These are phyloP conservation scores for Zosterops lateralis DNA, from an alignment of 2,113 vertebrate species.

Conservation along the genomic window DNA sequence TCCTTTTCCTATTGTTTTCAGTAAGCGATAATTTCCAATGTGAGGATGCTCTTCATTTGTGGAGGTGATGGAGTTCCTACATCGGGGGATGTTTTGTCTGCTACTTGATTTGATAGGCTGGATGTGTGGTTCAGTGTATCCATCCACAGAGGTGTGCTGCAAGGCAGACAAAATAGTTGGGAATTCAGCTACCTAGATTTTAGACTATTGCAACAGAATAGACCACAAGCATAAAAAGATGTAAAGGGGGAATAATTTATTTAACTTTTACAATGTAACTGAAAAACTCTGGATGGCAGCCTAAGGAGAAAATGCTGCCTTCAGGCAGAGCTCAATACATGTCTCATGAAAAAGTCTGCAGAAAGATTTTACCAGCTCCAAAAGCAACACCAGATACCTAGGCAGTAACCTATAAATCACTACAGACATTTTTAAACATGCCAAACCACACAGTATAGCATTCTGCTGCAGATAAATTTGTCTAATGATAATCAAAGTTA, in stretches of 20 bases:
- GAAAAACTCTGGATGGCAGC: background rate
- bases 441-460: background rate
- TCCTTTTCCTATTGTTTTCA: constrained; percentile 96
- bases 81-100: constrained; percentile 89
- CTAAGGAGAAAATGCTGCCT: background rate
- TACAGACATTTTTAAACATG: background rate
- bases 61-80: constrained; percentile 90
- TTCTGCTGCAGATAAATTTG: background rate
- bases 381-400: background rate
- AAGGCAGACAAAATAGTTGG: background rate
- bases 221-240: background rate
- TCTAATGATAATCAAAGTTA: background rate
- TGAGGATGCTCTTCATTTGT: constrained; percentile 88
- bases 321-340: background rate
- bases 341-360: background rate
- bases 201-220: background rate
- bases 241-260: background rate
- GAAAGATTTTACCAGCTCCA: background rate
- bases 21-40: constrained; percentile 92
- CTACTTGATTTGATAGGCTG: constrained; percentile 89
- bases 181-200: background rate
- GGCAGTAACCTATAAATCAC: background rate
- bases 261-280: background rate
- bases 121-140: constrained; percentile 82
- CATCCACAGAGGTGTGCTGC: constrained; percentile 92